Evolutionary conservation across 2,888 invertebrate genomes (phyloP), one percentile per base, ranked within the genome.

Genomic region (Schizaphis graminum): DNA sequence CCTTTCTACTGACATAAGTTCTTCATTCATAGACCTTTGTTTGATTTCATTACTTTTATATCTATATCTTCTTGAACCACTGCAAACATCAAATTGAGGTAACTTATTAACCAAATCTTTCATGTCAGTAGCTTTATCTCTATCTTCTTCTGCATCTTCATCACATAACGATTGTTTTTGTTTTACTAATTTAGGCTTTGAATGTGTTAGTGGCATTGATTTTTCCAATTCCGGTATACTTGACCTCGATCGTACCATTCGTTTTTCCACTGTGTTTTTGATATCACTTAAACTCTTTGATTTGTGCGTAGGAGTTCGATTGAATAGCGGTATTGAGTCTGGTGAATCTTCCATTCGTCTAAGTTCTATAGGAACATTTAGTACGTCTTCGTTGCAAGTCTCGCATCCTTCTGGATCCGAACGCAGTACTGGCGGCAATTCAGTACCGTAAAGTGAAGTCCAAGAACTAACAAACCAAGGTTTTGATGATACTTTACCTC

Each of bases 21-120:
- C 98, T 96, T 98, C 98, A 95, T 98, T 98, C 94, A 98, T 96
- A 2, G 98, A 98, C 95, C 98, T 97, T 96, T 98, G 98, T 95
- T 98, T 98, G 95, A 97, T 96, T 16, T 97, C 97, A 56, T 94
- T 95, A 88, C 92, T 94, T 13, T 90, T 91, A 57, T 93, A 93
- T 41, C 93, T 92, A 41, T 87, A 86, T 35, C 87, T 61, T 56
- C 28, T 94, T 93, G 94, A 16, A 94, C 95, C 95, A 87, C 95
- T 95, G 13, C 95, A 95, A 57, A 95, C 96, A 95, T 96, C 97
- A 95, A 97, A 97, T 96, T 97, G 97, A 95, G 97, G 97, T 96
- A 97, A 96, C 95, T 97, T 97, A 95, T 97, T 97, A 24, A 97
- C 97, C 95, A 97, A 96, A 95, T 96, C 97, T 95, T 97, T 97